Base-by-base conservation (phyloP, 1,140 invertebrate genomes). In the Penaeus indicus region DNA sequence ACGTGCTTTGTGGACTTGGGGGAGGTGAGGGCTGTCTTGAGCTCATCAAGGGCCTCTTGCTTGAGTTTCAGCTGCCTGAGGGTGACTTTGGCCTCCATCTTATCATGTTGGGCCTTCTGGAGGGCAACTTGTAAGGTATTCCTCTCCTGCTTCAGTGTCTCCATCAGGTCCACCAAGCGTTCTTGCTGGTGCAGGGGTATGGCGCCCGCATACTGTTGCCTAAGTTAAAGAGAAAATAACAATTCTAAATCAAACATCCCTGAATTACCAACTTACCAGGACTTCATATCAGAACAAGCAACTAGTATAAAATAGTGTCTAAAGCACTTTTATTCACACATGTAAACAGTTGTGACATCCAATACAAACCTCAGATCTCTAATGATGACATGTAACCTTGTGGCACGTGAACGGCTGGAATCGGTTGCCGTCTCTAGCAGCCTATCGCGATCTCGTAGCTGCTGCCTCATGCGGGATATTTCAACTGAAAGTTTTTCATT, bases 181-280 rank as follows among this genome's bases (percentile, higher is more conserved):
- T 90, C 89, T 64, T 90, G 89, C 27, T 90, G 84, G n/a, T 79
- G 67, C n/a, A 90, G 80, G 11, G 89, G 89, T n/a, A 90, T 85
- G 38, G 89, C 89, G 42, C 89, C 89, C 13, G 85, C 69, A 84
- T 86, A 90, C 69, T 86, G 84, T 60, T 86, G 84, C 61, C 89
- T 90, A 54, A 16, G 25, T 47, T 42, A 80, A 47, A 32, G 32
- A 21, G n/a, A 80, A 32, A 80, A 80, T 19, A 80, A 47, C 32
- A 18, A 80, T 10, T 19, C 13, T 27, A 19, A 79, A 38, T 0
- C 54, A 27, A 79, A 42, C 22, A 79, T 38, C 22, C 32, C 7
- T 7, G 42, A 78, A 54, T 54, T 79, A 13, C 69, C n/a, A 72
- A 72, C 1, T 16, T 13, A 42, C 54, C 10, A 54, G 10, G 16